Evolutionary conservation across 2,888 invertebrate species (phyloP).

Genomic region (Byasa hedistus): DNA sequence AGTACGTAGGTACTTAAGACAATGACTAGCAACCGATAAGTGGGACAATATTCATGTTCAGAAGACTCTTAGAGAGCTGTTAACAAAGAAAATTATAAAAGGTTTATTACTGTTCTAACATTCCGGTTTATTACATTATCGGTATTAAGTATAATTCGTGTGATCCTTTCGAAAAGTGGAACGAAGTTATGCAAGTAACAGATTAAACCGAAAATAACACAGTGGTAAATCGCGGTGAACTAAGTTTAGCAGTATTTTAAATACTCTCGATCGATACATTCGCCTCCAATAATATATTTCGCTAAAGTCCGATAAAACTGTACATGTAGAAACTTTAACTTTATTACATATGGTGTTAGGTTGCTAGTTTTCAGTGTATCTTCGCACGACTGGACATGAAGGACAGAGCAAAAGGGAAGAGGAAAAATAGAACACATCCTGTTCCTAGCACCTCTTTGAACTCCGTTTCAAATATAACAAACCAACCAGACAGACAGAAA

Average conservation of each 20-base stretch:
- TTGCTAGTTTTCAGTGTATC: neutral
- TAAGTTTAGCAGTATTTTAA: constrained; percentile 10
- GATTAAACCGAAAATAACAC: constrained; percentile 1
- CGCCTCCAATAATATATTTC: neutral
- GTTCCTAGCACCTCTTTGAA: constrained; percentile 53
- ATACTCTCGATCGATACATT: neutral
- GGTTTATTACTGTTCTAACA: neutral
- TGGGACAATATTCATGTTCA: constrained; percentile 65
- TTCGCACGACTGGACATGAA: constrained; percentile 27
- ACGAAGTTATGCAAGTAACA: neutral
- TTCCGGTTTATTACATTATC: neutral
- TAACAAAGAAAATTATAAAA: constrained; percentile 7
- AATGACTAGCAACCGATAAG: constrained; percentile 61
- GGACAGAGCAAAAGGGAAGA: constrained; percentile 38
- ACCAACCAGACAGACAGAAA: constrained; percentile 43
- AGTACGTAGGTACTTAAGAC: constrained; percentile 57
- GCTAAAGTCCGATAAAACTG: neutral
- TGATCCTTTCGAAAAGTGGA: neutral
- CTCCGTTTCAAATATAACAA: constrained; percentile 50
- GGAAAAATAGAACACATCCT: constrained; percentile 44
- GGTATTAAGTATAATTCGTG: neutral
- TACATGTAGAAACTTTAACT: neutral
- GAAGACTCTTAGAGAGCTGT: constrained; percentile 28
- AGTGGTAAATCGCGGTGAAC: neutral
- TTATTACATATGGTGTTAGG: neutral